Base-by-base conservation (phyloP, 2,888 invertebrate genomes). In the Lasius fuliginosus region DNA sequence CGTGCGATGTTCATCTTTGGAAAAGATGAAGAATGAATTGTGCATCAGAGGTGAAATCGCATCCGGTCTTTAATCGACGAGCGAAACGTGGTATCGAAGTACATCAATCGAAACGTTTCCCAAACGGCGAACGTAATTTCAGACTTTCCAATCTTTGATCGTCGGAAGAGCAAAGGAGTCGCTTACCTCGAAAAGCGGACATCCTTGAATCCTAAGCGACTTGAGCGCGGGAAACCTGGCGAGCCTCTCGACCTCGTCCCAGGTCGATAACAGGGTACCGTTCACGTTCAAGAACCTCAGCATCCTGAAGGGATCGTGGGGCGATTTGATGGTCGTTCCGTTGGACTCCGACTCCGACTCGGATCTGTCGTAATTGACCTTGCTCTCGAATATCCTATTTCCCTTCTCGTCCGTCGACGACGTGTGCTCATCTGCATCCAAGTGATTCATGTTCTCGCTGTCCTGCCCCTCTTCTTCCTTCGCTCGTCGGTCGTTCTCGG, bases 171-270 rank as follows among this genome's bases (percentile, higher is more conserved):
- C 3, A 8, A 30, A 36, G 36, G 60, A 23, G 30, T 1, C 2
- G 82, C 91, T 87, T 87, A 96, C 96, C 95, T 96, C 96, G 88
- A 97, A 95, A 58, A 97, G 94, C 40, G 96, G 96, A 86, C 96
- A 96, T 58, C 97, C 97, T 95, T 97, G 97, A 87, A 99, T 97
- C 92, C 99, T 96, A 86, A 99, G 96, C 95, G 98, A 98, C 90
- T 96, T 97, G 82, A 99, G 96, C 12, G 97, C 96, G 1, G 98
- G 98, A 95, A 99, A 99, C 93, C 96, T 96, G 77, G 97, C 97
- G 88, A 99, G 96, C 90, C 97, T 96, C 93, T 99, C 99, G 85
- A 99, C 97, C 93, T 99, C 98, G 91, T 98, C 97, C 98, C 99
- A 99, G 56, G 97, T 97, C 69, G 97, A 96, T 69, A 99, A 95